These are phyloP conservation scores for Drosophila littoralis DNA, from an alignment of 1,140 invertebrate genomes.

Conservation along the genomic window DNA sequence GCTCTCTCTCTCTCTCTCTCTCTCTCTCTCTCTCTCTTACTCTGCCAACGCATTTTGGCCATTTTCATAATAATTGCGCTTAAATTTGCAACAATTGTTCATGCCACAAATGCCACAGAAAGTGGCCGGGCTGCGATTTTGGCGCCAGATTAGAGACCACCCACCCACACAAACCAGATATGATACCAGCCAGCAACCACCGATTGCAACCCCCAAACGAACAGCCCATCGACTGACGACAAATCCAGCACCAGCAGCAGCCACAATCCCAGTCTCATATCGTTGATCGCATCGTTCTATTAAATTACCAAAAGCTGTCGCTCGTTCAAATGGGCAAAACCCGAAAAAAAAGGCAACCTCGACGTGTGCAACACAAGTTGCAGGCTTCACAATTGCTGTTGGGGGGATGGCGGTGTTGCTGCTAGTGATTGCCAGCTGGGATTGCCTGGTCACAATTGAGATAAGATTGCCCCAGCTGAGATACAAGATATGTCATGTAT, in stretches of 20 bases:
- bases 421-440: slow-evolving; percentile 50
- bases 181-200: slow-evolving; percentile 50
- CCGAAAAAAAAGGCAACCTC: slow-evolving; percentile 59
- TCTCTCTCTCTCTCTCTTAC: not conserved
- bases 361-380: slow-evolving; percentile 62
- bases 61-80: slow-evolving; percentile 74
- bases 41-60: slow-evolving; percentile 23
- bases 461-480: slow-evolving; percentile 73
- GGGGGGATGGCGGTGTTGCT: slow-evolving; percentile 9
- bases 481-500: slow-evolving; percentile 83
- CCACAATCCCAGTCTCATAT: slow-evolving; percentile 57
- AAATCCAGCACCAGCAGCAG: slow-evolving; percentile 60
- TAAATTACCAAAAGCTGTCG: slow-evolving; percentile 78
- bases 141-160: slow-evolving; percentile 54
- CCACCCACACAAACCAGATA: slow-evolving; percentile 38
- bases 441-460: slow-evolving; percentile 79
- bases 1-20: too few relatives aligned
- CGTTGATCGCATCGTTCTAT: slow-evolving; percentile 79
- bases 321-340: slow-evolving; percentile 57
- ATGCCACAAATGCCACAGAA: slow-evolving; percentile 63
- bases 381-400: slow-evolving; percentile 20
- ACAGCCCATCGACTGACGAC: slow-evolving; percentile 54
- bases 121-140: slow-evolving; percentile 68
- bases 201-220: slow-evolving; percentile 38
- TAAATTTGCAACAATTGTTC: slow-evolving; percentile 77